Conservation (phyloP, 2,113 vertebrate genomes). For the Cheilinus undulatus region DNA sequence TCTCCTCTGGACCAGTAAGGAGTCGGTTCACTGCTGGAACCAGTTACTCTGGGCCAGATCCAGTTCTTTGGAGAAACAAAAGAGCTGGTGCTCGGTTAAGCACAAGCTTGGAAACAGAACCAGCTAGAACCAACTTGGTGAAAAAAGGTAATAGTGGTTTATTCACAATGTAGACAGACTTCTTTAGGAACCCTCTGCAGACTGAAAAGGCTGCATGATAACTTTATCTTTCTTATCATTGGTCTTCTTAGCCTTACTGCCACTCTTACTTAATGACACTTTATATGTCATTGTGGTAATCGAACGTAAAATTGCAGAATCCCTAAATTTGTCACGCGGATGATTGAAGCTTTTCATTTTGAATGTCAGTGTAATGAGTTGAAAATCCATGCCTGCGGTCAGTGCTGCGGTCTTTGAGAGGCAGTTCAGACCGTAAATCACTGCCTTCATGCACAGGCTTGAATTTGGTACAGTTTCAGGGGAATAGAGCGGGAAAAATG, state of each 20-base stretch:
- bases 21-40: too few species aligned
- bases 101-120: too few species aligned
- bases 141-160: too few species aligned
- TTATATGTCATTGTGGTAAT: slow-evolving; percentile 27
- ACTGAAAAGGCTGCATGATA: slow-evolving; percentile 1
- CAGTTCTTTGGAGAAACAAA: too few species aligned
- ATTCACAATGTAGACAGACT: too few species aligned
- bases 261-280: slow-evolving; percentile 25
- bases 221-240: slow-evolving; percentile 15
- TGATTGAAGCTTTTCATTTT: slow-evolving; percentile 34
- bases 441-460: background rate
- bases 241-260: slow-evolving; percentile 23
- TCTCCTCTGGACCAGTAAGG: too few species aligned
- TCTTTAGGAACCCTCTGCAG: background rate
- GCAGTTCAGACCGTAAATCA: slow-evolving; percentile 24
- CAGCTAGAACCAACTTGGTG: too few species aligned
- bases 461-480: too few species aligned
- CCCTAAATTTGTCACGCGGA: slow-evolving; percentile 11
- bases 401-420: background rate
- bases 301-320: slow-evolving; percentile 30
- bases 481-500: too few species aligned
- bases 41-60: too few species aligned
- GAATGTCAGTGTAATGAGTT: slow-evolving; percentile 35
- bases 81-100: too few species aligned
- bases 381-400: slow-evolving; percentile 34